Evolutionary conservation across 2,797 vertebrate genomes (phyloP), one percentile per base, ranked within the genome.

Genomic region (Etheostoma nigrum): DNA sequence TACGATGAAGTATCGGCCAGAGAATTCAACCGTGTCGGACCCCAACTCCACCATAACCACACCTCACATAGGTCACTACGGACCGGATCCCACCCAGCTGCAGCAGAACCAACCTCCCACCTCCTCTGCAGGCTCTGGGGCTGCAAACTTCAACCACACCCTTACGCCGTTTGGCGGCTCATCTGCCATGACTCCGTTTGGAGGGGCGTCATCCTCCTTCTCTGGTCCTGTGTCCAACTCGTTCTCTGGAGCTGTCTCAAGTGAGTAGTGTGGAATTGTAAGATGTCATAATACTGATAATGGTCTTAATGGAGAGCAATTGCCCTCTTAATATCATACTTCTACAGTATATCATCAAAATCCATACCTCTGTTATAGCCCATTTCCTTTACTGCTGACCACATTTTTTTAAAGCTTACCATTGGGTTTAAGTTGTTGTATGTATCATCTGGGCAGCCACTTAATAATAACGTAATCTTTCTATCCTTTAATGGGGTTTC

Each of bases 131-230:
- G 95, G 94, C 86, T 89, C 96, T 1, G 91, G 92, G 18, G 91
- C 91, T 55, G 95, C 90, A 58, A 96, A 96, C 89, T 97, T 97
- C 88, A 96, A 96, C 94, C 96, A 97, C 94, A 93, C 94, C 88
- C 92, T 98, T 81, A 95, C 97, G 12, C 97, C 97, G 0, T 99
- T 99, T 79, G 97, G 97, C 65, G 97, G 97, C 13, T 81, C 97
- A 3, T 95, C 96, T 25, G 95, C 92, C 76, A 97, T 98, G 81
- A 97, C 97, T 63, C 97, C 97, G 10, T 99, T 99, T 79, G 97
- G 97, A 79, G 97, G 97, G 84, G 93, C 95, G n/a, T 95, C 97
- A 5, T 96, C 96, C 57, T 96, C 97, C 15, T 98, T 98, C 93
- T 93, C 96, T 19, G 93, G 95, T 53, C 92, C 95, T 45, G 95